A percentile compares a stretch with the other conserved stretches of the same genome.
phyloP scores from a whole-genome alignment of 2,113 vertebrate genomes.

The Typhlomys cinereus region DNA sequence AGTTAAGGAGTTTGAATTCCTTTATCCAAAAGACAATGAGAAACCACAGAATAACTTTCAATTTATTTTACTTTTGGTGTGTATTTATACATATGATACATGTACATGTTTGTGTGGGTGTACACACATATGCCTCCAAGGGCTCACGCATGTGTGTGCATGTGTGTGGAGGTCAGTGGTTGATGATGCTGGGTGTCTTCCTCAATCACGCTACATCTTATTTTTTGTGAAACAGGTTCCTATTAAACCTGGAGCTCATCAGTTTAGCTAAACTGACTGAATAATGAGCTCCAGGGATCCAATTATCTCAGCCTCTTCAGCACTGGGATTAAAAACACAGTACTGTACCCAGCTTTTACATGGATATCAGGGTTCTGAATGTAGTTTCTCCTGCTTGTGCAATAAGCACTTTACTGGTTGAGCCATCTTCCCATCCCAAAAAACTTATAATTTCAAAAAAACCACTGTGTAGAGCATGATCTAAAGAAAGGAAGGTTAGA shows the following conservation, averaged over 20 bases:
- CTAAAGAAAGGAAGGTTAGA: background rate
- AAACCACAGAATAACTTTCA: constrained; percentile 24
- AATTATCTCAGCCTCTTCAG: background rate
- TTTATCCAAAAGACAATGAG: constrained; percentile 8
- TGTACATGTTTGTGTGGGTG: background rate
- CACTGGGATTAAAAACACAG: background rate
- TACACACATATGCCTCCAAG: background rate
- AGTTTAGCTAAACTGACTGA: background rate
- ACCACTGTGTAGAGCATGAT: background rate
- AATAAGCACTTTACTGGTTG: no score
- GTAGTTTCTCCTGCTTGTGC: no score
- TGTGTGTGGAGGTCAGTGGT: no score
- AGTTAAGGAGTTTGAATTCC: background rate
- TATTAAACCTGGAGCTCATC: background rate
- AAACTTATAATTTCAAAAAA: background rate
- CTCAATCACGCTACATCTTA: no score
- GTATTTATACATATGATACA: background rate
- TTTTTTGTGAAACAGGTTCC: background rate
- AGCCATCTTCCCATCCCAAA: no score
- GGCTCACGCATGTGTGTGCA: background rate
- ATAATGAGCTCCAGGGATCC: background rate
- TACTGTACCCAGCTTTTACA: no score
- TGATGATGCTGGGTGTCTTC: background rate
- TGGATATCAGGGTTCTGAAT: no score
- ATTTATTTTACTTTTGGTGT: background rate